Conservation (phyloP, 2,888 invertebrate species). For the Heliconius aoede region DNA sequence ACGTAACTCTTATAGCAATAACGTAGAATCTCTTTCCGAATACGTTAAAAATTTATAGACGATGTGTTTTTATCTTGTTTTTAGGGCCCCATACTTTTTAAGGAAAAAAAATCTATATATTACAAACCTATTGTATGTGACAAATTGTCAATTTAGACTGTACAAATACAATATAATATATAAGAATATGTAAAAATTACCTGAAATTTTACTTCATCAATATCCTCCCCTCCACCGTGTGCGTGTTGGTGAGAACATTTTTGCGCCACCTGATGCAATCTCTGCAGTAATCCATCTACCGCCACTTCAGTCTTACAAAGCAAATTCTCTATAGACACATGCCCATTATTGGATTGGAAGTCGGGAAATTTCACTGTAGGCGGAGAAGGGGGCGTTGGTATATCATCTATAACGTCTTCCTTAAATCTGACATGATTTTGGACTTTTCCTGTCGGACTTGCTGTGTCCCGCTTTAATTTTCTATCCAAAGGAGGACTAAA, state of each 20-base stretch:
- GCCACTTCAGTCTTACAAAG: constrained; percentile 88
- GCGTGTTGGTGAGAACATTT: constrained; percentile 89
- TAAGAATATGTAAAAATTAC: constrained; percentile 56
- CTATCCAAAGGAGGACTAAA: constrained; percentile 75
- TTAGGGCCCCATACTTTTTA: no score
- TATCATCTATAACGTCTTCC: constrained; percentile 75
- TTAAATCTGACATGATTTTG: constrained; percentile 80
- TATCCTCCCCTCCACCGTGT: constrained; percentile 89
- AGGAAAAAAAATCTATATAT: no score
- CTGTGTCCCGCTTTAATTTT: constrained; percentile 65
- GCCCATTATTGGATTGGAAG: constrained; percentile 79
- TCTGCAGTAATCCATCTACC: constrained; percentile 86
- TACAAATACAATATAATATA: neutral
- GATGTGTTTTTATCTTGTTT: no score
- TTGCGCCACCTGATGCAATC: constrained; percentile 88
- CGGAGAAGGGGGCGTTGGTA: constrained; percentile 78
- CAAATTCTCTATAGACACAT: constrained; percentile 84
- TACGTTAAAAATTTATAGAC: no score
- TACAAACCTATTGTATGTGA: no score
- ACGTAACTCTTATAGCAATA: no score
- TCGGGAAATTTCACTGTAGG: constrained; percentile 74
- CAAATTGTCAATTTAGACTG: neutral
- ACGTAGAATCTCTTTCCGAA: no score
- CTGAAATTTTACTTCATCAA: constrained; percentile 91
- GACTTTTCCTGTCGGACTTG: constrained; percentile 69